phyloP scores from a whole-genome alignment of 1,140 invertebrate genomes.

The Saxidomus purpurata region DNA sequence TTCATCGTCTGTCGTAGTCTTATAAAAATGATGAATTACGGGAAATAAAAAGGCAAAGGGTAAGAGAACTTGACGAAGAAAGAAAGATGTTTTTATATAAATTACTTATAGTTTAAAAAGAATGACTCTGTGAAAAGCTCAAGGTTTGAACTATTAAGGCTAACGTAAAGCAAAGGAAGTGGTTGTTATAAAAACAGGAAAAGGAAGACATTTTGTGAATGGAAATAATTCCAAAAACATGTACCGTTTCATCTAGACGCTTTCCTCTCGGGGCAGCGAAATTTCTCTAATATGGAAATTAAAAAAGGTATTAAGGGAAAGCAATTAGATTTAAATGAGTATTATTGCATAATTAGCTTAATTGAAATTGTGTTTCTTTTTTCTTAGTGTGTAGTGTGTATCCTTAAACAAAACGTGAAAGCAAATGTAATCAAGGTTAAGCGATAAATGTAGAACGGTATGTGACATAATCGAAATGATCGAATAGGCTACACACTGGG shows the following conservation, averaged over 20 bases:
- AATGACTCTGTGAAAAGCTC: too few relatives aligned
- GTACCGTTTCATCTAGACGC: background rate
- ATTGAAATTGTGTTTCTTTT: background rate
- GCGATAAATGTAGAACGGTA: too few relatives aligned
- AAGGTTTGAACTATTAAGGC: too few relatives aligned
- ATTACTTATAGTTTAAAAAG: background rate
- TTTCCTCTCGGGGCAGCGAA: conserved; percentile 34
- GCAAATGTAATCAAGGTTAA: too few relatives aligned
- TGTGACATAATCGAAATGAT: too few relatives aligned
- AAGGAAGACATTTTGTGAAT: too few relatives aligned
- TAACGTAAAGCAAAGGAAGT: too few relatives aligned
- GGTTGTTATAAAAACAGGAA: too few relatives aligned
- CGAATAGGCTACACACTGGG: too few relatives aligned
- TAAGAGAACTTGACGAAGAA: background rate
- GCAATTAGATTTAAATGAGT: too few relatives aligned
- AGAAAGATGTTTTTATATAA: background rate
- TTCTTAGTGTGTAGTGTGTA: too few relatives aligned
- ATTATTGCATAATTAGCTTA: background rate
- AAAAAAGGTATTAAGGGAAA: background rate
- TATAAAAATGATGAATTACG: background rate
- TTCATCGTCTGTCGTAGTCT: background rate
- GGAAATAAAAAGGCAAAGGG: background rate
- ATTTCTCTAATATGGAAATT: conserved; percentile 22
- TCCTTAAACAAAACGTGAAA: too few relatives aligned
- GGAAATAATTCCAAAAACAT: background rate